Percentiles rank a stretch among this genome's conserved stretches.
These are phyloP conservation scores for Halisarca cf. caerulea DNA, from an alignment of 37 sponge, comb jelly and placozoan genomes.

Conservation along the genomic window DNA sequence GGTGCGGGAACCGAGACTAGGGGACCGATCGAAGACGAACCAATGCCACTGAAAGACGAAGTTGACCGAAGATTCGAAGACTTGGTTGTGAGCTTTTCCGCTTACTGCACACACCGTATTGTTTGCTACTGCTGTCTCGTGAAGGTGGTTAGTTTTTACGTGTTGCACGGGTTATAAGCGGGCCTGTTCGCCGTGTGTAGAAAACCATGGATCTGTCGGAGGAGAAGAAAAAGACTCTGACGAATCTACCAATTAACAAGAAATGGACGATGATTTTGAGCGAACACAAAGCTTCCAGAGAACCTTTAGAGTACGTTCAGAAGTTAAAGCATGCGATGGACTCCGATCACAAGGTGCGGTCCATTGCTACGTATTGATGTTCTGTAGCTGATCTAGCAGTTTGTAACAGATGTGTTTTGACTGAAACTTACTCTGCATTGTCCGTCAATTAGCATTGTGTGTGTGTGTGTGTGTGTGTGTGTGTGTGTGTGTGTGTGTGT, in stretches of 20 bases:
- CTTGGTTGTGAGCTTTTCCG: constrained; percentile 38
- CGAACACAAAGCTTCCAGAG: neutral
- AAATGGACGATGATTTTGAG: constrained; percentile 63
- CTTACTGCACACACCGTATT: no score
- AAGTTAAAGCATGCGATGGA: constrained; percentile 55
- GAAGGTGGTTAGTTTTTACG: no score
- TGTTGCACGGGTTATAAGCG: no score
- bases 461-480: no score
- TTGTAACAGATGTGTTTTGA: no score
- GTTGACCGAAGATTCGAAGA: constrained; percentile 40
- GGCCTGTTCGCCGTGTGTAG: constrained; percentile 13
- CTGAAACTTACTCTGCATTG: no score
- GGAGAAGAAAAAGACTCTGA: constrained; percentile 44
- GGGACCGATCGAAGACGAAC: neutral
- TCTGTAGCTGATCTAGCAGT: no score
- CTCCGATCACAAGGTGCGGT: constrained; percentile 31
- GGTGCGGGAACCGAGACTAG: neutral
- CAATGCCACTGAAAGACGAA: constrained; percentile 31
- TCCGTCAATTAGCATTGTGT: no score
- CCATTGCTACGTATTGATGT: no score
- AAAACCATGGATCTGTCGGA: constrained; percentile 75
- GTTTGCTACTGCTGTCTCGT: no score
- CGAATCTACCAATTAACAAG: constrained; percentile 57
- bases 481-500: no score
- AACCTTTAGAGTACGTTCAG: constrained; percentile 37